These are phyloP conservation scores for Pachycephala philippinensis DNA, from an alignment of 2,113 vertebrate species.

Conservation along the genomic window DNA sequence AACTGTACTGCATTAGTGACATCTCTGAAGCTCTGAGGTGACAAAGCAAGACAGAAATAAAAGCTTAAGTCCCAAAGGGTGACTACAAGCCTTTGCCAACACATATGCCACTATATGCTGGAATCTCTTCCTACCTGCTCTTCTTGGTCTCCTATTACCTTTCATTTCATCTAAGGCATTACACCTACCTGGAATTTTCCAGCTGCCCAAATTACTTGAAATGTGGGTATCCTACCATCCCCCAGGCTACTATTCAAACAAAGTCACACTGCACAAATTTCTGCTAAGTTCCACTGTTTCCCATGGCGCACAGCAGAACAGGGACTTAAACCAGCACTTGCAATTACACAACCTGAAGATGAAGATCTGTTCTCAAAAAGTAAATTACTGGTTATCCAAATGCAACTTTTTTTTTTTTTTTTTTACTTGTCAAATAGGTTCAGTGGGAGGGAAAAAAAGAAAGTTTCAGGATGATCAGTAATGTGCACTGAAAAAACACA, in stretches of 20 bases:
- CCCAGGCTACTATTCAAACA: conserved; percentile 9
- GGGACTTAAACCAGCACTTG: neutral
- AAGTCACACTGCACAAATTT: neutral
- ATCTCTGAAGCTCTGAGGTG: neutral
- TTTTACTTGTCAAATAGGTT: neutral
- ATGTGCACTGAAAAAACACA: neutral
- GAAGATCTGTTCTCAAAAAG: neutral
- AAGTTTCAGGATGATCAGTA: neutral
- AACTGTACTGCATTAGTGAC: neutral
- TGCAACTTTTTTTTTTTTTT: neutral
- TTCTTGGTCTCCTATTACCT: neutral
- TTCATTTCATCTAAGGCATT: neutral
- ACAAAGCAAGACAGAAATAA: neutral
- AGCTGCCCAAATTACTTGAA: neutral
- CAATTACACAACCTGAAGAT: neutral
- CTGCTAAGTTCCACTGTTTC: neutral
- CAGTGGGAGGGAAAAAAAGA: rapidly evolving
- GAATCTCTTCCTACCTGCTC: conserved; percentile 17
- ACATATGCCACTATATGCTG: neutral
- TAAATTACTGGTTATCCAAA: neutral
- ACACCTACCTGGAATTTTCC: conserved; percentile 26
- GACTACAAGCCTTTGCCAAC: neutral
- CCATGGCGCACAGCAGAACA: neutral
- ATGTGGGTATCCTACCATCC: neutral
- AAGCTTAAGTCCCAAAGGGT: neutral